These are phyloP conservation scores for Chrysotoxum bicinctum DNA, from an alignment of 2,888 invertebrate species.

Conservation along the genomic window DNA sequence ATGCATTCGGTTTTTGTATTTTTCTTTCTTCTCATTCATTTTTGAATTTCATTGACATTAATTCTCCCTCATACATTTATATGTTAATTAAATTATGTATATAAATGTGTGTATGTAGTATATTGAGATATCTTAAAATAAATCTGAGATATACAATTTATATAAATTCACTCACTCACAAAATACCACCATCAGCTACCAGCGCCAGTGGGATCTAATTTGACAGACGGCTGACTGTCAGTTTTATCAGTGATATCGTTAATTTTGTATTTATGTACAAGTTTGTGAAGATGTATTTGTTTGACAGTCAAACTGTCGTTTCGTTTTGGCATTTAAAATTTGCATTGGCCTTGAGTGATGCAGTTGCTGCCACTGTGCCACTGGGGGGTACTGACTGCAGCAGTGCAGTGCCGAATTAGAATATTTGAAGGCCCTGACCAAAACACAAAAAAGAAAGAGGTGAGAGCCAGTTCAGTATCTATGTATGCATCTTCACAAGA, in stretches of 20 bases:
- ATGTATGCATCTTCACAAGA: too few relatives aligned
- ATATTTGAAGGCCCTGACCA: background rate
- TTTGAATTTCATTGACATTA: slow-evolving; percentile 61
- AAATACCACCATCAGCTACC: slow-evolving; percentile 13
- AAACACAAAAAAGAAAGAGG: background rate
- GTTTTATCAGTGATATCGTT: slow-evolving; percentile 28
- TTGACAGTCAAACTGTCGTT: slow-evolving; percentile 49
- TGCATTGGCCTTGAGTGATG: slow-evolving; percentile 52
- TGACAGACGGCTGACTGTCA: slow-evolving; percentile 58
- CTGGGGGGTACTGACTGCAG: background rate
- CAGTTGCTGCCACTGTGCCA: background rate
- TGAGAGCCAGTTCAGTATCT: too few relatives aligned
- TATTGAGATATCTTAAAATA: slow-evolving; percentile 45
- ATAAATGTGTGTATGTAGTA: background rate
- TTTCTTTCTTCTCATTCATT: slow-evolving; percentile 8
- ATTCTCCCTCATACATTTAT: slow-evolving; percentile 22
- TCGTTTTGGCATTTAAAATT: slow-evolving; percentile 52
- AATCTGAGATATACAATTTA: background rate
- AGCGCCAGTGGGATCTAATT: slow-evolving; percentile 33
- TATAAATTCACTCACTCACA: background rate
- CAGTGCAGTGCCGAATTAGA: background rate
- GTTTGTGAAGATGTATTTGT: slow-evolving; percentile 7
- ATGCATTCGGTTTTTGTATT: background rate
- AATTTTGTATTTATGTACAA: background rate
- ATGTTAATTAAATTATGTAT: background rate